Conservation (phyloP, 2,113 vertebrate species). For the Hyla sarda region DNA sequence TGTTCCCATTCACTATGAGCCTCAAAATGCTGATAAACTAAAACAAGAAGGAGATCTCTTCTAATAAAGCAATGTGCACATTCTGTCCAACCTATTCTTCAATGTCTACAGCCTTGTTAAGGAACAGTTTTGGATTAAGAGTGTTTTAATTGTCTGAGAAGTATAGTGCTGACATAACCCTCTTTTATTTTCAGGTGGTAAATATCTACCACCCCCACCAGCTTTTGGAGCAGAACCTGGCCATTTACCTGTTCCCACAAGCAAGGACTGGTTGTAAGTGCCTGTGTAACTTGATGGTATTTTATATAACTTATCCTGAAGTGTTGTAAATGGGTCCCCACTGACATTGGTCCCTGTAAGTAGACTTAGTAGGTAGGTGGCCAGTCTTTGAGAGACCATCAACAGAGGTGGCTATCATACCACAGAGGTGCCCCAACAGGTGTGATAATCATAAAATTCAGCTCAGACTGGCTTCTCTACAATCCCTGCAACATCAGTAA, state of each 20-base stretch:
- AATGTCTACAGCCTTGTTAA: background rate
- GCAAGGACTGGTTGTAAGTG: slow-evolving; percentile 64
- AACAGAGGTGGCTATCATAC: too few relatives aligned
- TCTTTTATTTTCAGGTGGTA: slow-evolving; percentile 15
- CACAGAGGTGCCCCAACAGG: too few relatives aligned
- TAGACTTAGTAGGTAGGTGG: background rate
- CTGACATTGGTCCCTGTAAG: background rate
- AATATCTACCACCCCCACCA: slow-evolving; percentile 53
- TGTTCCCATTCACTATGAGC: too few relatives aligned
- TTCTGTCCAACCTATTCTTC: background rate
- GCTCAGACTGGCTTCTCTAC: too few relatives aligned
- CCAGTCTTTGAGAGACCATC: too few relatives aligned
- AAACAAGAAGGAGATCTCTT: too few relatives aligned
- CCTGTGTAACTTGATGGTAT: background rate
- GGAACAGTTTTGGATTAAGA: background rate
- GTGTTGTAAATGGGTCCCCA: background rate
- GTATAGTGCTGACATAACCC: background rate
- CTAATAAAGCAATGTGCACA: too few relatives aligned
- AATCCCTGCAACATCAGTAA: too few relatives aligned
- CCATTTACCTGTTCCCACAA: background rate
- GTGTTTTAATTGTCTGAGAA: too few relatives aligned
- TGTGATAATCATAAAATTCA: too few relatives aligned
- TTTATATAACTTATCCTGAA: background rate
- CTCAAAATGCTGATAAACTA: too few relatives aligned
- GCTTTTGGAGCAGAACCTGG: background rate